These are phyloP conservation scores for Vombatus ursinus DNA, from an alignment of 2,113 vertebrate species.

Conservation along the genomic window DNA sequence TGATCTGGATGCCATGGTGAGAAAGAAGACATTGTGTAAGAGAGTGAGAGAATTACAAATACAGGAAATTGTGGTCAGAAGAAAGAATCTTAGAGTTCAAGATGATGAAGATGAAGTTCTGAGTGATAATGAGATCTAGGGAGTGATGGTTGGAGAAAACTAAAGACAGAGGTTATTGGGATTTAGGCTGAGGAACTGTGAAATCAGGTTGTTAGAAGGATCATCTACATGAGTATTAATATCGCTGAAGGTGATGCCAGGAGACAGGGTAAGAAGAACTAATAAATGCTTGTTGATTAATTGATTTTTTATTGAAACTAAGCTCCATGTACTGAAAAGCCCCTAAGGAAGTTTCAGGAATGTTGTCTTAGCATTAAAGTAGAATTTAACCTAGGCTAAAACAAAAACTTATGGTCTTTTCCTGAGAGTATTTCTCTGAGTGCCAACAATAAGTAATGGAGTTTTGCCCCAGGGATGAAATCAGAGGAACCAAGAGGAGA, in stretches of 20 bases:
- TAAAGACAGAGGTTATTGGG: neutral
- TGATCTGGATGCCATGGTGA: neutral
- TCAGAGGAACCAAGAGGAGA: neutral
- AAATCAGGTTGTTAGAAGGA: neutral
- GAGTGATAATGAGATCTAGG: neutral
- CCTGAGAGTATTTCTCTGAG: slow-evolving; percentile 29
- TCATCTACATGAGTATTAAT: neutral
- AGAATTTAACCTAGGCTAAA: neutral
- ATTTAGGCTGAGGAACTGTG: neutral
- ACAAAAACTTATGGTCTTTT: slow-evolving; percentile 5
- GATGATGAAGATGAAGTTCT: neutral
- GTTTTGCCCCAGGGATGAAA: neutral
- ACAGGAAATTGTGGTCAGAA: neutral
- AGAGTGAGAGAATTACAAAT: neutral
- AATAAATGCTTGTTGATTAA: neutral
- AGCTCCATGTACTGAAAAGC: neutral
- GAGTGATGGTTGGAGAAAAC: neutral
- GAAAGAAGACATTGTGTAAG: neutral
- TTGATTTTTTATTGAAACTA: neutral
- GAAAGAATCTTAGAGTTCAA: neutral
- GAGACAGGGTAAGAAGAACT: neutral
- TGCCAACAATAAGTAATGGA: neutral
- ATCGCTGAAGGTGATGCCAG: neutral
- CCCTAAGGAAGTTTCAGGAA: neutral
- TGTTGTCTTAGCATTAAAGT: neutral